These are phyloP conservation scores for Falco novaeseelandiae DNA, from an alignment of 2,797 vertebrate species.

Conservation along the genomic window DNA sequence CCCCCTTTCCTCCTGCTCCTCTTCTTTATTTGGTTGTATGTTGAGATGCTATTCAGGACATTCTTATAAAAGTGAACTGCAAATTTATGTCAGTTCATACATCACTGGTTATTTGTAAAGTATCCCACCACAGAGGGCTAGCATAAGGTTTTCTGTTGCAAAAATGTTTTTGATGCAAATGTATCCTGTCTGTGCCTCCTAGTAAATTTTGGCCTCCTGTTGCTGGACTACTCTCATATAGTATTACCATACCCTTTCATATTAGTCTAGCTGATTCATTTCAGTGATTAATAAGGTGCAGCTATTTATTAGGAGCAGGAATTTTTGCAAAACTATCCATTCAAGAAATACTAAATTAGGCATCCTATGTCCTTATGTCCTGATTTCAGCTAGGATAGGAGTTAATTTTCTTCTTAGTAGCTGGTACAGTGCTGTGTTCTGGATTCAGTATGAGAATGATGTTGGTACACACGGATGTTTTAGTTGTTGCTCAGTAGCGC, in stretches of 20 bases:
- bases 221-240: not conserved
- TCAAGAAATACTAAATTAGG: not conserved
- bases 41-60: not conserved
- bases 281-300: not conserved
- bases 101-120: not conserved
- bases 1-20: not conserved
- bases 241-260: not conserved
- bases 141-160: not conserved
- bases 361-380: not conserved
- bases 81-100: not conserved
- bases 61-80: not conserved
- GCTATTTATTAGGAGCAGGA: not conserved
- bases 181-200: not conserved
- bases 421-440: too few species aligned
- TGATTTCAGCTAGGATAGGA: too few species aligned
- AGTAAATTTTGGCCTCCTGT: not conserved
- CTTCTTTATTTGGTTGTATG: not conserved
- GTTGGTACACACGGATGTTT: too few species aligned
- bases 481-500: too few species aligned
- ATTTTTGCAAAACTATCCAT: not conserved
- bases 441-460: too few species aligned
- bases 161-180: not conserved
- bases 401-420: too few species aligned
- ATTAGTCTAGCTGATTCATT: not conserved
- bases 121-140: not conserved